Base-by-base conservation (phyloP, 35 echinoderm and acorn worm genomes). In the Holothuria glaberrima region DNA sequence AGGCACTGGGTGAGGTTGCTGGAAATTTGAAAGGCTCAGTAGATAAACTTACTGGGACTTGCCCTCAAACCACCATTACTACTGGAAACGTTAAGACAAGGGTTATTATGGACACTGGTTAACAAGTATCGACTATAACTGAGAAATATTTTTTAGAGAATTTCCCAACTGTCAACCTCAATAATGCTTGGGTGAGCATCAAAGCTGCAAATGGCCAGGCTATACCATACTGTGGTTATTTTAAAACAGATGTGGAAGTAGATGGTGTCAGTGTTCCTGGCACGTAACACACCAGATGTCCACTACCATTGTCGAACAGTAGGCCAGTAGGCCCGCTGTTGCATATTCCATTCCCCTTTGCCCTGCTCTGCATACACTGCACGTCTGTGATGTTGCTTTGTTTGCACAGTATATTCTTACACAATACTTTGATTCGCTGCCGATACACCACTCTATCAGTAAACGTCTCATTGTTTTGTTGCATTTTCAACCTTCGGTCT, bases 171-270 rank as follows among this genome's bases (percentile, higher is more conserved):
- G 19, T 82, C 4, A 38, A 20, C 12, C 31, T 82, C 22, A 17
- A 59, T 19, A 82, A 75, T 27, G 58, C 29, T 29, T 83, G 79
- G 79, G 19, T 83, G 10, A 52, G 41, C 5, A 30, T 83, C 48
- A 83, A 83, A 20, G 79, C 79, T 30, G 79, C 79, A 2, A 83
- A 83, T 30, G 27, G 52, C 34, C 6, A 32, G 9, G 1, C 48
- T 20, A 83, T 83, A 5, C 79, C 79, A 57, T 82, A 82, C 48
- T 50, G 46, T 28, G 56, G 79, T 5, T 82, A 82, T 27, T 82
- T 82, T 58, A 20, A 21, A 19, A 19, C 19, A 4, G 79, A 82
- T 58, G 12, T 82, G 12, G n/a, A 61, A 2, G 4, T 82, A 30
- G 79, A 30, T 12, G 79, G 54, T 19, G 30, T 58, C 12, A 22